Evolutionary conservation across 2,797 vertebrate genomes (phyloP).

Genomic region (Mastacembelus armatus): DNA sequence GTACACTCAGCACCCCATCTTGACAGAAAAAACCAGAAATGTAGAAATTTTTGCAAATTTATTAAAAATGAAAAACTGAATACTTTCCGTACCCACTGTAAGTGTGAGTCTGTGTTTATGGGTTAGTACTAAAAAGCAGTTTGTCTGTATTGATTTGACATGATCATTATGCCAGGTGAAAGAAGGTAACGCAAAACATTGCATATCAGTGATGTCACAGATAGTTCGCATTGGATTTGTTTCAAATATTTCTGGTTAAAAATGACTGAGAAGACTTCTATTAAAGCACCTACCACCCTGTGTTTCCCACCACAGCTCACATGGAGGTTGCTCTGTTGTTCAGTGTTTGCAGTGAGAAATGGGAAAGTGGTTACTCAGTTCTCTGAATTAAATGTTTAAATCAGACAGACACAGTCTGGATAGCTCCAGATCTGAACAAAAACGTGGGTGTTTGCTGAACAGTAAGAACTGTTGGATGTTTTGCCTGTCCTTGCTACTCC

Average conservation of each 20-base stretch:
- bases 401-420: conserved; percentile 38
- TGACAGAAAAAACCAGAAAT: too few relatives aligned
- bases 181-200: conserved; percentile 3
- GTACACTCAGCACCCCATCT: too few relatives aligned
- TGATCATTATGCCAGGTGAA: conserved; percentile 37
- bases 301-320: background rate
- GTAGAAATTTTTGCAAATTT: too few relatives aligned
- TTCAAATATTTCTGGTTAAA: conserved; percentile 8
- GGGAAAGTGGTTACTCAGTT: conserved; percentile 14
- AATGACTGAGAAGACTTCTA: background rate
- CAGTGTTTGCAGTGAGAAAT: background rate
- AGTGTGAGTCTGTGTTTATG: background rate
- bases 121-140: conserved; percentile 7
- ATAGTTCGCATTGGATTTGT: conserved; percentile 4
- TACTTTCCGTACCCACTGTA: too few relatives aligned
- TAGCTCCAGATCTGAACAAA: conserved; percentile 32
- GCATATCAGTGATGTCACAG: background rate
- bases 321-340: background rate
- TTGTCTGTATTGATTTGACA: conserved; percentile 24
- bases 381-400: conserved; percentile 44
- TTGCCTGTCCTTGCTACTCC: conserved; percentile 26
- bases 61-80: too few relatives aligned
- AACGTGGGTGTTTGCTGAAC: conserved; percentile 51
- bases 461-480: conserved; percentile 40
- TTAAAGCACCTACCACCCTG: background rate